Evolutionary conservation across 2,888 invertebrate genomes (phyloP).

Genomic region (Pyrrhosoma nymphula): DNA sequence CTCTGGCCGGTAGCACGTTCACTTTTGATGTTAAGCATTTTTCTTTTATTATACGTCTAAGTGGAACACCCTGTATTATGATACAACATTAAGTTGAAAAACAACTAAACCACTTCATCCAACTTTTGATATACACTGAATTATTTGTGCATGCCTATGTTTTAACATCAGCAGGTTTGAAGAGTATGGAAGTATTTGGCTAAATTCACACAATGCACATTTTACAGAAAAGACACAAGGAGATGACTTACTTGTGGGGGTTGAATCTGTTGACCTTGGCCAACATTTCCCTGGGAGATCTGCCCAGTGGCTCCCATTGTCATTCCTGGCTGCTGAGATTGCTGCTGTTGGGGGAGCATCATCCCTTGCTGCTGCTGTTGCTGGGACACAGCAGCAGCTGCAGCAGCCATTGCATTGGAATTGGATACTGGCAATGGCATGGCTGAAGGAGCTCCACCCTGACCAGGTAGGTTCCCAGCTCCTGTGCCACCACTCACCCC

Average conservation of each 20-base stretch:
- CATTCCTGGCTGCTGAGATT: conserved; percentile 42
- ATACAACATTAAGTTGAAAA: too few species aligned
- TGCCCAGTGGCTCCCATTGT: conserved; percentile 28
- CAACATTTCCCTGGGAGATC: conserved; percentile 50
- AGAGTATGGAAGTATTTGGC: too few species aligned
- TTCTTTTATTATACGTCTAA: too few species aligned
- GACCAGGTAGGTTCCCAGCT: neutral
- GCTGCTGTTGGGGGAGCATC: conserved; percentile 44
- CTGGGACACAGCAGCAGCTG: neutral
- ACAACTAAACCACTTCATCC: too few species aligned
- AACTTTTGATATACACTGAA: too few species aligned
- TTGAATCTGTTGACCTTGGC: conserved; percentile 48
- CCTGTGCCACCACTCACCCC: conserved; percentile 40
- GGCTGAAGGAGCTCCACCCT: neutral
- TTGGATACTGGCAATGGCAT: conserved; percentile 36
- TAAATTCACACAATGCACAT: too few species aligned
- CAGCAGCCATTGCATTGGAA: conserved; percentile 15
- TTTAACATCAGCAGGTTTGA: too few species aligned
- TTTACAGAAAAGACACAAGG: neutral
- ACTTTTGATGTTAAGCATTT: too few species aligned
- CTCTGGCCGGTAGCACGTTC: too few species aligned
- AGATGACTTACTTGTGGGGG: neutral
- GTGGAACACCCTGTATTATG: too few species aligned
- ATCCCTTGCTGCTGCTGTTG: conserved; percentile 55
- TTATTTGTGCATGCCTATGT: too few species aligned